Base-by-base conservation (phyloP, 1,140 invertebrate species). In the Trichogramma pretiosum region DNA sequence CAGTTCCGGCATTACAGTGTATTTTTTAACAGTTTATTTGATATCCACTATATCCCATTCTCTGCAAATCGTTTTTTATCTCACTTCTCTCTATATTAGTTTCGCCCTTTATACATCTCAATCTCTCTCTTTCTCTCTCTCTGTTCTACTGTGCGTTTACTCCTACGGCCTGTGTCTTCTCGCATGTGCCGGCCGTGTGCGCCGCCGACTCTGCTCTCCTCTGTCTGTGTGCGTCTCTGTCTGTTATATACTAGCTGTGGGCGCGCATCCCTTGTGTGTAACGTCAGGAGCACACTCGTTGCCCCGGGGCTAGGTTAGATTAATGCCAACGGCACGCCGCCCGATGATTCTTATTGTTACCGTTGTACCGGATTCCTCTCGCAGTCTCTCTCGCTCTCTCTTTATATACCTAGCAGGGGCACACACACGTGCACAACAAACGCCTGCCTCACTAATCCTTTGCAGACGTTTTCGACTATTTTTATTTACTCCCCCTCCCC, bases 281-380 rank as follows among this genome's bases (percentile, higher is more conserved):
- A 59, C 53, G 67, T 69, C 65, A 65, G 54, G 52, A 48, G 54
- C 67, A 68, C 51, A 56, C 59, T 56, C 53, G n/a, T n/a, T 47
- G 55, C 57, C 62, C 50, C 52, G 53, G 46, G 50, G 61, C 54
- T 22, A 65, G 53, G 59, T 51, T 58, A 59, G 65, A 70, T 68
- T 70, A 68, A 56, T 58, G 59, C 52, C 60, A 48, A 47, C 46
- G 56, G 48, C 50, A 43, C n/a, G 48, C 41, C 48, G 54, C 36
- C 43, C 49, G 57, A 49, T 51, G 58, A 63, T 63, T 65, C 60
- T 66, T 66, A 59, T 55, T 59, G 55, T 51, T 53, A 28, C 39
- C n/a, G n/a, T n/a, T n/a, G n/a, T n/a, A n/a, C n/a, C n/a, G n/a
- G n/a, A n/a, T 54, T 26, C 33, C 28, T 32, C 42, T 39, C n/a